Evolutionary conservation across 1,140 invertebrate genomes (phyloP).

Genomic region (Dryas iulia): DNA sequence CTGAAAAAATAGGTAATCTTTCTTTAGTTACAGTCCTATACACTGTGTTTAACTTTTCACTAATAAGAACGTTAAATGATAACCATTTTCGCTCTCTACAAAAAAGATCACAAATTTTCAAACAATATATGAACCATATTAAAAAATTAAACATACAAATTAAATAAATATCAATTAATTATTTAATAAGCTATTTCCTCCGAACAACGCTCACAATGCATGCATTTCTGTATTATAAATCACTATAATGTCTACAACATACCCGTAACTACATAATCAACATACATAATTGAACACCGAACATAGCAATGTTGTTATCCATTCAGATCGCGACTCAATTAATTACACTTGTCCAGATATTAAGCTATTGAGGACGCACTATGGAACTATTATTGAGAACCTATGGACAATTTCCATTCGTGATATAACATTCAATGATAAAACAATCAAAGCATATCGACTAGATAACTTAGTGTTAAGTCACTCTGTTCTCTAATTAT

Average conservation of each 20-base stretch:
- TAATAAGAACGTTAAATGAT: no score
- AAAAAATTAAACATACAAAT: background rate
- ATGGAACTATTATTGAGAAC: slow-evolving; percentile 4
- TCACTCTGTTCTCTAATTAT: no score
- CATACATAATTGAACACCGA: slow-evolving; percentile 21
- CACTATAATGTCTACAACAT: slow-evolving; percentile 15
- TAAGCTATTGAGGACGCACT: slow-evolving; percentile 15
- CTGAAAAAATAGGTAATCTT: no score
- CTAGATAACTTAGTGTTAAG: no score
- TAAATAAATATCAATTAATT: background rate
- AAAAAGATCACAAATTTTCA: no score
- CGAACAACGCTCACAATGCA: background rate
- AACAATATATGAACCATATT: no score
- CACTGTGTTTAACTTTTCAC: no score
- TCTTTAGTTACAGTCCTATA: no score
- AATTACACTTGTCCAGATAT: slow-evolving; percentile 18
- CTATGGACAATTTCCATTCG: background rate
- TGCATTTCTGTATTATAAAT: slow-evolving; percentile 3
- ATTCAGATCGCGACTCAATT: slow-evolving; percentile 25
- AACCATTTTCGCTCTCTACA: no score
- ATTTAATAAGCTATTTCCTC: background rate
- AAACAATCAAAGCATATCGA: background rate
- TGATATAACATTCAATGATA: background rate
- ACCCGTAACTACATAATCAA: slow-evolving; percentile 16
- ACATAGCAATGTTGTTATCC: slow-evolving; percentile 22